Evolutionary conservation across 2,113 vertebrate genomes (phyloP), one percentile per base, ranked within the genome.

Genomic region (Cyprinodon tularosa): DNA sequence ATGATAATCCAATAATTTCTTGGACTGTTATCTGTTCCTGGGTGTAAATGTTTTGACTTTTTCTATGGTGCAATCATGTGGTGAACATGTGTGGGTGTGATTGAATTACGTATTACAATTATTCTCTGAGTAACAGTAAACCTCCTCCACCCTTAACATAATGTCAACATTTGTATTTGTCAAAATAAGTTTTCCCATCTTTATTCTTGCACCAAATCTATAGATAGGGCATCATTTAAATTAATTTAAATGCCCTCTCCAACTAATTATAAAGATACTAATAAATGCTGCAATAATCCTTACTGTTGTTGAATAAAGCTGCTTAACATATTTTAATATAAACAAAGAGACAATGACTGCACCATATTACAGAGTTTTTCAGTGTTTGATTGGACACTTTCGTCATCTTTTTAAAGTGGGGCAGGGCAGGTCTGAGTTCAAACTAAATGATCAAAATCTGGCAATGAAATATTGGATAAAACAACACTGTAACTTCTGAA

Each of bases 381-480:
- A 82, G 68, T 22, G 62, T 57, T 14, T 71, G 72, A 84, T 84
- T 84, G 53, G 59, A 84, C 85, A 81, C 81, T 76, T 82, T 74
- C 60, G 81, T 81, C 78, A 63, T 71, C 78, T 81, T n/a, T 83
- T 73, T 79, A 65, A 86, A 81, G 76, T 38, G 44, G 29, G 76
- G 74, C 87, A 91, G 78, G n/a, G 36, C 40, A 11, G 11, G 57
- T 40, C 17, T 45, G 47, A 82, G 60, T 14, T 50, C 47, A 50
- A 50, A 9, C 50, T 71, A 50, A 63, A 67, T 66, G 62, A 74
- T 44, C 72, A 71, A 72, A 62, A 48, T 44, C 74, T 17, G 36
- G n/a, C 66, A 65, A 77, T 69, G n/a, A 63, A 75, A 72, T 74
- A 72, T 64, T 77, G 39, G 44, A 71, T 70, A 63, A 40, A 72